Conservation (phyloP, 37 sponge, comb jelly and placozoan genomes). For the Geodia barretti region DNA sequence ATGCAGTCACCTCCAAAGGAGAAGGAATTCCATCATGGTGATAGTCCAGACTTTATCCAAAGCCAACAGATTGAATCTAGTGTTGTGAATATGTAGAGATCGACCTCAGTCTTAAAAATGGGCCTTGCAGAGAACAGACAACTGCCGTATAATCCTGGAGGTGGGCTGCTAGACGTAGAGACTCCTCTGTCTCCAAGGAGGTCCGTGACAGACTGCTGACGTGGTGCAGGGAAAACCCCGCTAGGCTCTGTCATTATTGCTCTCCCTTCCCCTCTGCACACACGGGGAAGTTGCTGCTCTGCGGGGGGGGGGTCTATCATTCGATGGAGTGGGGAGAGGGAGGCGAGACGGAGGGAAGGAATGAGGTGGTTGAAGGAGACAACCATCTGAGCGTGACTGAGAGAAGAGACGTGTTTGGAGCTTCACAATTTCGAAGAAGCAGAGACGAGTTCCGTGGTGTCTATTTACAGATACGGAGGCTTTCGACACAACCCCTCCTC, state of each 20-base stretch:
- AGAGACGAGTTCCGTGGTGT: slow-evolving; percentile 40
- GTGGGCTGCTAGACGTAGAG: neutral
- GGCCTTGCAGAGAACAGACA: no score
- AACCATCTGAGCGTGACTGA: no score
- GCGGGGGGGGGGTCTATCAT: neutral
- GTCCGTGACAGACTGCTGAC: neutral
- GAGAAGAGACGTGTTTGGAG: neutral
- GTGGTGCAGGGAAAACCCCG: neutral
- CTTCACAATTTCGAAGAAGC: slow-evolving; percentile 20
- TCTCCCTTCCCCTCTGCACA: neutral
- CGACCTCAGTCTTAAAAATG: no score
- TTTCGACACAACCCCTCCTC: no score
- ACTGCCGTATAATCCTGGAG: neutral
- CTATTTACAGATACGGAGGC: slow-evolving; percentile 45
- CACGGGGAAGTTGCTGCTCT: neutral
- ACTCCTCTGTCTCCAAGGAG: neutral
- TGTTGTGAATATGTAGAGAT: no score
- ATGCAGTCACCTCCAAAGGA: no score
- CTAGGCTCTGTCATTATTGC: neutral
- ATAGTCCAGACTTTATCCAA: neutral
- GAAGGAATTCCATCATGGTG: neutral
- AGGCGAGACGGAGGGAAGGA: neutral
- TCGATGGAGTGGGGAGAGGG: neutral
- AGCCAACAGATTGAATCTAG: neutral
- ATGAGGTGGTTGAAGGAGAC: no score